Conservation (phyloP, 2,888 invertebrate genomes). For the Parnassius glacialis region DNA sequence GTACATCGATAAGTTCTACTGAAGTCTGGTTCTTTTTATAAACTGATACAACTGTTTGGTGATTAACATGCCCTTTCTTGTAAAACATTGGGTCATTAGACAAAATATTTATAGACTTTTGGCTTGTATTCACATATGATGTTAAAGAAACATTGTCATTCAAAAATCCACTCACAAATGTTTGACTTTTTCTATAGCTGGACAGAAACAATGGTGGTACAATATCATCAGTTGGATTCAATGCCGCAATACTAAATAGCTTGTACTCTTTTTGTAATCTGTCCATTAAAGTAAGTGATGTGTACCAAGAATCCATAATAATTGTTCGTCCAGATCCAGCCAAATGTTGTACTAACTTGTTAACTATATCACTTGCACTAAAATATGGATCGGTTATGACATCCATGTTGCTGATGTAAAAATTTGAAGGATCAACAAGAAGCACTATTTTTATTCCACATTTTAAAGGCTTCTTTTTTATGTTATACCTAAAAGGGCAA, state of each 20-base stretch:
- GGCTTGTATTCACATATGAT: constrained; percentile 56
- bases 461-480: constrained; percentile 58
- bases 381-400: constrained; percentile 65
- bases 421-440: constrained; percentile 63
- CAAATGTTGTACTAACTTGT: constrained; percentile 62
- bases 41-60: constrained; percentile 52
- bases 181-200: constrained; percentile 48
- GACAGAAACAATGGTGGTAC: constrained; percentile 65
- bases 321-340: constrained; percentile 56
- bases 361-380: constrained; percentile 54
- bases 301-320: constrained; percentile 67
- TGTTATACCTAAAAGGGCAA: constrained; percentile 68
- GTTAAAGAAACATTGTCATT: constrained; percentile 54
- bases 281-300: constrained; percentile 52
- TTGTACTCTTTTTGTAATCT: constrained; percentile 51
- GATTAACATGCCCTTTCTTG: constrained; percentile 49
- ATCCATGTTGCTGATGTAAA: constrained; percentile 68
- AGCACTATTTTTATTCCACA: constrained; percentile 66
- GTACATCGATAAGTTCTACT: constrained; percentile 64
- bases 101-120: constrained; percentile 57
- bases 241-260: constrained; percentile 55
- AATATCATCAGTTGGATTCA: constrained; percentile 54
- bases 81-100: constrained; percentile 64
- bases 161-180: constrained; percentile 60
- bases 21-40: constrained; percentile 65